Percentiles rank a stretch among this genome's conserved stretches.
Evolutionary conservation across 1,140 invertebrate species (phyloP).

Genomic region (Macrosteles quadrilineatus): DNA sequence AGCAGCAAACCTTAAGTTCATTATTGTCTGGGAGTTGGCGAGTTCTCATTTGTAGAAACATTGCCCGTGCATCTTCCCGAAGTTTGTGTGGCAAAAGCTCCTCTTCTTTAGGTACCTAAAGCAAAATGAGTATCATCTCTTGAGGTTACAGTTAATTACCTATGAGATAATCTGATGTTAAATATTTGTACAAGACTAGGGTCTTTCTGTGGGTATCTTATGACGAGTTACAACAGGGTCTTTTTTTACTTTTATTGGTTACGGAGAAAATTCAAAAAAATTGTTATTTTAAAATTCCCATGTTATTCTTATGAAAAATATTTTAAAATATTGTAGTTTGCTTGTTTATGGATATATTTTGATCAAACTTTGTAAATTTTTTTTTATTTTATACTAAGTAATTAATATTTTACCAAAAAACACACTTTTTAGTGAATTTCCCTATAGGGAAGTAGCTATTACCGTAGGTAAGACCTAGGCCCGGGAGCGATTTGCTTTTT

Average conservation of each 20-base stretch:
- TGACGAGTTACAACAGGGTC: not conserved
- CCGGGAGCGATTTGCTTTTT: no score
- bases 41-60: slow-evolving; percentile 82
- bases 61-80: slow-evolving; percentile 82
- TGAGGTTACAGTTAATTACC: not conserved
- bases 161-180: not conserved
- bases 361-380: no score
- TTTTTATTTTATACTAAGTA: no score
- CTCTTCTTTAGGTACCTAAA: slow-evolving; percentile 70
- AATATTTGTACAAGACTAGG: not conserved
- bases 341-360: no score
- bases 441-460: no score
- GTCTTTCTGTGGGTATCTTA: not conserved
- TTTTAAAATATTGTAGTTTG: no score
- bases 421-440: no score
- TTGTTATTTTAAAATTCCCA: no score
- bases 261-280: not conserved
- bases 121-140: slow-evolving; percentile 58
- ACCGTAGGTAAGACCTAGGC: no score
- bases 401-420: no score
- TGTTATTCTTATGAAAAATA: no score
- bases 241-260: not conserved
- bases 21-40: slow-evolving; percentile 81
- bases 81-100: slow-evolving; percentile 77
- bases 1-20: slow-evolving; percentile 76